Percentiles rank a stretch among this genome's conserved stretches.
phyloP scores from a whole-genome alignment of 1,140 invertebrate genomes.

The Brachionus plicatilis region DNA sequence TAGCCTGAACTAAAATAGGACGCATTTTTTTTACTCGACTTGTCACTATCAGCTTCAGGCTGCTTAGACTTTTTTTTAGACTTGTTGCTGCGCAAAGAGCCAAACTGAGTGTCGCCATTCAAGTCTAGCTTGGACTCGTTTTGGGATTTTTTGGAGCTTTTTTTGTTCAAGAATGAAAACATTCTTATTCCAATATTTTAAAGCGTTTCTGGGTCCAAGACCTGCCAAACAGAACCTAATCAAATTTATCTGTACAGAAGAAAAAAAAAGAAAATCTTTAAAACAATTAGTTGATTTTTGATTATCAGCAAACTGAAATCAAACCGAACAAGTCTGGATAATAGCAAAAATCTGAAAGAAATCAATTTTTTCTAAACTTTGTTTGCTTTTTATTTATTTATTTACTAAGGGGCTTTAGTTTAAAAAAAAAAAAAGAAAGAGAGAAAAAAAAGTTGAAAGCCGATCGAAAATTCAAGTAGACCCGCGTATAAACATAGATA shows the following conservation, averaged over 20 bases:
- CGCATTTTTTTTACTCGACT: background rate
- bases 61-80: slow-evolving; percentile 7
- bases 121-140: background rate
- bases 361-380: slow-evolving; percentile 15
- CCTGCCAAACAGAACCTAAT: background rate
- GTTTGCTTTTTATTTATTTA: slow-evolving; percentile 35
- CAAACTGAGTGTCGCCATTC: background rate
- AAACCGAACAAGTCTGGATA: background rate
- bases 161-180: slow-evolving; percentile 31
- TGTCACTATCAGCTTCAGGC: background rate
- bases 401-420: background rate
- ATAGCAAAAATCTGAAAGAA: slow-evolving; percentile 24
- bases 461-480: slow-evolving; percentile 6
- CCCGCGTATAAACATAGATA: slow-evolving; percentile 2
- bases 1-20: slow-evolving; percentile 28
- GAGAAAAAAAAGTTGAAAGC: slow-evolving; percentile 20
- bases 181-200: background rate
- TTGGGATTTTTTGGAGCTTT: slow-evolving; percentile 27
- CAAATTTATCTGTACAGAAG: background rate
- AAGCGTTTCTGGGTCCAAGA: background rate
- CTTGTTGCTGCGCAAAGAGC: background rate
- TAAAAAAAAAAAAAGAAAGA: background rate
- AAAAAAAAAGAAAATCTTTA: background rate
- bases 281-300: slow-evolving; percentile 29
- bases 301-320: slow-evolving; percentile 26